Percentiles rank a stretch among this genome's conserved stretches.
These are phyloP conservation scores for Paelopatides confundens DNA, from an alignment of 53 echinoderm and acorn worm genomes.

Conservation along the genomic window DNA sequence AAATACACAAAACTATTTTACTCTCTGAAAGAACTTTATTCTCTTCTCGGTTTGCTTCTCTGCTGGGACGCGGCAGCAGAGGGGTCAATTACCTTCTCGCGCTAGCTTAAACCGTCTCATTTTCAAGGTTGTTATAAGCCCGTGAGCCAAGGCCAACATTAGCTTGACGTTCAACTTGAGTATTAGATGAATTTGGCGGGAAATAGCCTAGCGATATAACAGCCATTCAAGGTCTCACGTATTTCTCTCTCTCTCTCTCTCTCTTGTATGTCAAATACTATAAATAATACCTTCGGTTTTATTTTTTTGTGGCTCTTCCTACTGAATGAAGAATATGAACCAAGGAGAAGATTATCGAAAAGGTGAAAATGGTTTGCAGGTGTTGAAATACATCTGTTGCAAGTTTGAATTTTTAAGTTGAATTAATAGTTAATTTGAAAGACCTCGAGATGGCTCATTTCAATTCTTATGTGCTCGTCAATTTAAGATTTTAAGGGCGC, in stretches of 20 bases:
- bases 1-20: no score
- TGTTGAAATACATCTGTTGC: slow-evolving; percentile 44
- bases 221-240: slow-evolving; percentile 32
- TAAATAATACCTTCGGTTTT: background rate
- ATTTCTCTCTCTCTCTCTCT: background rate
- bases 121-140: slow-evolving; percentile 37
- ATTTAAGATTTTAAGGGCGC: no score
- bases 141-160: slow-evolving; percentile 29
- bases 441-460: background rate
- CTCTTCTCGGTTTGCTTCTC: background rate
- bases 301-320: background rate
- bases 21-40: no score
- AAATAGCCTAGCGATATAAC: slow-evolving; percentile 34
- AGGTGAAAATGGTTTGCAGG: slow-evolving; percentile 44
- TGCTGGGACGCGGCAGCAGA: background rate
- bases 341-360: slow-evolving; percentile 5
- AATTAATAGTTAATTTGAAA: background rate
- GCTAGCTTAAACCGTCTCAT: slow-evolving; percentile 14
- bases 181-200: slow-evolving; percentile 25
- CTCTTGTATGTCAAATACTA: background rate
- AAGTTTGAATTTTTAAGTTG: slow-evolving; percentile 39
- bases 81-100: slow-evolving; percentile 35
- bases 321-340: background rate
- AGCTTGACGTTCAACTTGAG: slow-evolving; percentile 6
- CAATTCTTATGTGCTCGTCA: no score